Base-by-base conservation (phyloP, 2,888 invertebrate genomes). In the Timema podura region DNA sequence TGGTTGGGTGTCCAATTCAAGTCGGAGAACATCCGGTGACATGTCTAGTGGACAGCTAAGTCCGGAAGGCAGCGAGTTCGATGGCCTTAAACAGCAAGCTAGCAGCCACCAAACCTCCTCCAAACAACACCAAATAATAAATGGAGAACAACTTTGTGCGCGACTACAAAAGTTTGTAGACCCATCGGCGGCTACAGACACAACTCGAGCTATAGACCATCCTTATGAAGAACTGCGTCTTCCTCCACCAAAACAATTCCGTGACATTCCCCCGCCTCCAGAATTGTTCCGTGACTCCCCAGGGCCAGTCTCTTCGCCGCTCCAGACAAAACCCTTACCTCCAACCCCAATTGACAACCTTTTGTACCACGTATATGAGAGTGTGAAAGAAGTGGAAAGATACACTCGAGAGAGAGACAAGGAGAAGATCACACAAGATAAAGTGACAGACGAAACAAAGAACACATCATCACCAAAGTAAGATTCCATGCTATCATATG, bases 211-310 rank as follows among this genome's bases (percentile, higher is more conserved):
- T 9, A 68, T 67, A 30, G 73, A 74, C 49, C 75, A 75, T 51
- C 73, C 88, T 57, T 88, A 90, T 77, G 89, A 91, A 77, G 85
- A 79, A 73, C 75, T 91, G 0, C 83, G 86, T 47, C 80, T 90
- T 72, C 92, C 92, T 47, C 93, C 93, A 0, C 93, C 93, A 2
- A 91, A 92, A 78, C 92, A 93, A 81, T 93, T 93, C 77, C 87
- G 91, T 79, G 93, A 93, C 74, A 89, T 88, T 66, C 89, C 91
- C 30, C 89, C 91, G 57, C 92, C 92, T 9, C 91, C 91, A 0
- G 91, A 91, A 75, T 87, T 88, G 76, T 91, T 91, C 76, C 82
- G 86, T 3, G 87, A 86, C 78, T 86, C 86, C 47, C 70, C 70
- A n/a, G 46, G 61, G 0, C 70, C 72, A 16, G 61, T 67, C 2